Base-by-base conservation (phyloP, 2,888 invertebrate genomes). In the Myathropa florea region DNA sequence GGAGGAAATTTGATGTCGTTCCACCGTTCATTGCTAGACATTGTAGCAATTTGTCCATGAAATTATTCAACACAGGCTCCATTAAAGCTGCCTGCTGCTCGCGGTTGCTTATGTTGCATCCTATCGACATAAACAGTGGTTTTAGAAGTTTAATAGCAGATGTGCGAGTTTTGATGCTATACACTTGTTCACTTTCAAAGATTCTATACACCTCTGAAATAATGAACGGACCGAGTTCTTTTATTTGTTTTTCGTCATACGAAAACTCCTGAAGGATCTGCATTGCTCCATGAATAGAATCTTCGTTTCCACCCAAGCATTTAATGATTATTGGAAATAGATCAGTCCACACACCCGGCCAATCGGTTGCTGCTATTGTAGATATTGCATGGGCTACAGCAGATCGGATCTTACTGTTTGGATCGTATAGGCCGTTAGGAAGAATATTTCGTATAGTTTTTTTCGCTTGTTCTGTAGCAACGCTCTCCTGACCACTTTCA, bases 371-470 rank as follows among this genome's bases (percentile, higher is more conserved):
- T 0, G 96, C 96, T 88, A 96, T 95, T 2, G 94, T 94, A 0
- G 96, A 95, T 70, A 96, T 95, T 0, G 95, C 95, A 91, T 95
- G 95, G 0, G 96, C 96, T 10, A 96, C 95, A 23, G 95, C 94
- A 3, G 94, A 93, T 10, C 95, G 93, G 18, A 96, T 94, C 60
- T 95, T 96, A 88, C 95, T 95, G 80, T 95, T 94, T 0, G 94
- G 93, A 90, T 96, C 96, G 87, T 94, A 93, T 30, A 96, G 92
- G 0, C 95, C 96, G 78, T 94, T 92, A 0, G 95, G 95, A 46
- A 96, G 91, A 72, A 95, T 93, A 78, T 94, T 94, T 76, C 95
- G 93, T 26, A 96, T 95, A 63, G 93, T 94, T 39, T 93, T 94
- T 90, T 96, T 96, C 0, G 94, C 93, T 65, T 94, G 92, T 91